Conservation (phyloP, 2,797 vertebrate genomes). For the Phylloscopus collybita region DNA sequence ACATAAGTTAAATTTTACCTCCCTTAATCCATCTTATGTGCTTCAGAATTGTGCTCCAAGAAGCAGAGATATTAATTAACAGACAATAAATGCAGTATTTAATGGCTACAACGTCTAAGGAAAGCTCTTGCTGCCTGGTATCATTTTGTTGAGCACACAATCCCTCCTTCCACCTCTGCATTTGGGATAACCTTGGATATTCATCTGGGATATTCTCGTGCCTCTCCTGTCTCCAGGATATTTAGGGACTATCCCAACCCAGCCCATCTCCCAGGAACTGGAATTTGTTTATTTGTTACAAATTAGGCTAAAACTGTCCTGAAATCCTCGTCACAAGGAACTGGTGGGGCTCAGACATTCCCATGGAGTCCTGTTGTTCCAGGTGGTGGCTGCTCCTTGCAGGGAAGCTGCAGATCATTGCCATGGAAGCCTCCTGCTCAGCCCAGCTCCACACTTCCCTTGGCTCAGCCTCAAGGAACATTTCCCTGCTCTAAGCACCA, state of each 20-base stretch:
- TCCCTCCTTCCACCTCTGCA: neutral
- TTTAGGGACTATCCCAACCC: neutral
- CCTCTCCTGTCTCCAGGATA: neutral
- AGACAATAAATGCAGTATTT: neutral
- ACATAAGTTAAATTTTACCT: constrained; percentile 65
- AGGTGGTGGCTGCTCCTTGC: neutral
- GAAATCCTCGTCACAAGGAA: neutral
- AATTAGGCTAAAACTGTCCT: neutral
- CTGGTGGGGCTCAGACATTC: neutral
- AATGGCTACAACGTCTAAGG: neutral
- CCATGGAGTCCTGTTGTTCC: constrained; percentile 6
- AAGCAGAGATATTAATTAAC: constrained; percentile 55
- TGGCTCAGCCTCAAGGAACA: neutral
- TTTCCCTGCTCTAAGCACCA: neutral
- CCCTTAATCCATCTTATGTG: constrained; percentile 24
- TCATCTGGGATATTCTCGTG: neutral
- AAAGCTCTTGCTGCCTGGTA: neutral
- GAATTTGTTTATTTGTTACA: constrained; percentile 22
- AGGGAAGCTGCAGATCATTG: neutral
- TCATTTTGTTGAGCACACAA: neutral
- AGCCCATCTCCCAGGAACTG: neutral
- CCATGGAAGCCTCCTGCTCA: neutral
- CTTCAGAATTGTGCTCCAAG: neutral
- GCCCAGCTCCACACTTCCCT: neutral
- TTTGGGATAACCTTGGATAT: neutral